A percentile compares a stretch with the other conserved stretches of the same genome.
Conservation (phyloP, 1,140 invertebrate genomes). For the Ostrea edulis region DNA sequence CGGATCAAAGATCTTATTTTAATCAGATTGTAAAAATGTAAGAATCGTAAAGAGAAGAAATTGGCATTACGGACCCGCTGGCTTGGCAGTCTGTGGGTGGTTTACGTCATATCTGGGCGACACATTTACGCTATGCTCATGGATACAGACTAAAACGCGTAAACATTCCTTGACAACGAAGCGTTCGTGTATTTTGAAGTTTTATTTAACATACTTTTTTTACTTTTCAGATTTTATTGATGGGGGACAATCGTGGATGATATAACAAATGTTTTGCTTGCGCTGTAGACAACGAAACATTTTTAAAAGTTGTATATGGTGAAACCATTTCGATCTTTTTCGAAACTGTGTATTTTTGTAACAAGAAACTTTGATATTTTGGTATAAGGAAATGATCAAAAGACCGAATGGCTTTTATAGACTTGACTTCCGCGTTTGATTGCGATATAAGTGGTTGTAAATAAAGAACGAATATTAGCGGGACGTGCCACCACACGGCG, state of each 20-base stretch:
- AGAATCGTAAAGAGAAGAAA: too few species aligned
- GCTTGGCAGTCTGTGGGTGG: too few species aligned
- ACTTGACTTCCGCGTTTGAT: conserved; percentile 26
- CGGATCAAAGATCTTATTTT: too few species aligned
- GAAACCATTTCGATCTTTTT: background rate
- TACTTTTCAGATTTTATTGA: background rate
- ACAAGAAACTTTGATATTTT: background rate
- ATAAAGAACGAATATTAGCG: background rate
- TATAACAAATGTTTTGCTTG: too few species aligned
- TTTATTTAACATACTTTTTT: background rate
- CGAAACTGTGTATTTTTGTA: background rate
- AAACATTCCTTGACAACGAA: too few species aligned
- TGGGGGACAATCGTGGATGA: background rate
- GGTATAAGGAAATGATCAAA: conserved; percentile 6
- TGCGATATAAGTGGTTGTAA: conserved; percentile 27
- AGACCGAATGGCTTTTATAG: conserved; percentile 19
- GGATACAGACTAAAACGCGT: too few species aligned
- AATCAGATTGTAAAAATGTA: too few species aligned
- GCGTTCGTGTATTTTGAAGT: too few species aligned
- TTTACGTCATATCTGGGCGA: too few species aligned
- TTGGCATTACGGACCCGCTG: too few species aligned
- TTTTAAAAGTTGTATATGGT: background rate
- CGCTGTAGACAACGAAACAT: background rate
- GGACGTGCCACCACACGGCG: background rate
- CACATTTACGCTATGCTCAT: too few species aligned